These are phyloP conservation scores for Gadopsis bispinosus DNA, from an alignment of 2,797 vertebrate species.

Conservation along the genomic window DNA sequence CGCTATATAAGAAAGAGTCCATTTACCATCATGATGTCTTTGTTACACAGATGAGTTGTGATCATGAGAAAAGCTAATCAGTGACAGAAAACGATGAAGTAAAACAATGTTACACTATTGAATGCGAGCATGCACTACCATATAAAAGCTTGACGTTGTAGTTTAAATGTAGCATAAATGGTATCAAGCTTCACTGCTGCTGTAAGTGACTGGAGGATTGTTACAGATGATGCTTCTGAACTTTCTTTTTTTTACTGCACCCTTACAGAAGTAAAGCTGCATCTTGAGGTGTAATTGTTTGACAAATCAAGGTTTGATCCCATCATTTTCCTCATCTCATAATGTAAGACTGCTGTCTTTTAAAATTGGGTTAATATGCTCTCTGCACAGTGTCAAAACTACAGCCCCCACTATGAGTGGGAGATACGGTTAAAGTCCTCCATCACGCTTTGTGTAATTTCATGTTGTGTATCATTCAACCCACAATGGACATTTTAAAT, in stretches of 20 bases:
- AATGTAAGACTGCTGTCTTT: neutral
- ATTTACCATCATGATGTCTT: neutral
- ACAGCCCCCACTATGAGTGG: neutral
- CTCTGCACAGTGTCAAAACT: neutral
- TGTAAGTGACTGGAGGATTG: slow-evolving; percentile 16
- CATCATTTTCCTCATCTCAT: neutral
- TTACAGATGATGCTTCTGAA: slow-evolving; percentile 1
- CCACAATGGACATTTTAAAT: neutral
- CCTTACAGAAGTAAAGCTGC: neutral
- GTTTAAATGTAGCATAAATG: slow-evolving; percentile 43
- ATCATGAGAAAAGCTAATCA: neutral
- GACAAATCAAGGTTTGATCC: neutral
- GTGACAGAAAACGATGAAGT: slow-evolving; percentile 17
- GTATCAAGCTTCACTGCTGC: neutral
- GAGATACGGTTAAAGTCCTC: neutral
- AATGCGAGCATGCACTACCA: slow-evolving; percentile 50
- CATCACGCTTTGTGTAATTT: neutral
- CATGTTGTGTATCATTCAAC: neutral
- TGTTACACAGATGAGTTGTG: slow-evolving; percentile 13
- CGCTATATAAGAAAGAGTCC: no score
- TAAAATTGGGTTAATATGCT: slow-evolving; percentile 11
- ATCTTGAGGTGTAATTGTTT: neutral
- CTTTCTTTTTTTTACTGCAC: neutral
- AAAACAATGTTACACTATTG: slow-evolving; percentile 23
- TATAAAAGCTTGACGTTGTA: slow-evolving; percentile 15